Percentiles rank a stretch among this genome's conserved stretches.
Conservation (phyloP, 2,888 invertebrate species). For the Hermodice carunculata region DNA sequence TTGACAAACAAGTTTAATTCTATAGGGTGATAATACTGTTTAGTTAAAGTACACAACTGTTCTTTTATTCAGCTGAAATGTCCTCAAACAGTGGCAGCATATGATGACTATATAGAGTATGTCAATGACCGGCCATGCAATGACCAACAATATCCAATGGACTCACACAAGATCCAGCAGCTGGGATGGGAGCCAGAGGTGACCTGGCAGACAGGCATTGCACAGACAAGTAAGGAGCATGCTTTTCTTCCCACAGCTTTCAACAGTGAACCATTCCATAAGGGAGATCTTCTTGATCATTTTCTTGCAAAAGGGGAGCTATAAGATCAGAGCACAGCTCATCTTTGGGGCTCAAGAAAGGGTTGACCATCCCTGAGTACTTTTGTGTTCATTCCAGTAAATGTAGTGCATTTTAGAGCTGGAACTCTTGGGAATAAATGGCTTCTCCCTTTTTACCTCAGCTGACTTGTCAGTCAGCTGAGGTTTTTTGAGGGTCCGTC, state of each 20-base stretch:
- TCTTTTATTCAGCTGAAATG: slow-evolving; percentile 28
- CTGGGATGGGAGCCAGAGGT: slow-evolving; percentile 48
- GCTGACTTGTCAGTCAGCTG: too few species aligned
- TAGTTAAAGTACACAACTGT: not conserved
- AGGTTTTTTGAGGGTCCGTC: too few species aligned
- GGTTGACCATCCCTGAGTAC: too few species aligned
- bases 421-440: too few species aligned
- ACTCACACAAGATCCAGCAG: slow-evolving; percentile 44
- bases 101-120: slow-evolving; percentile 33
- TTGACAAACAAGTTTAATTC: not conserved
- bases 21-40: too few species aligned
- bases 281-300: not conserved
- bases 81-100: slow-evolving; percentile 18
- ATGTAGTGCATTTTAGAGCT: too few species aligned
- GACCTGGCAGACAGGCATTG: slow-evolving; percentile 48
- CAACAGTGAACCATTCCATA: not conserved
- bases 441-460: too few species aligned
- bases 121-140: slow-evolving; percentile 47
- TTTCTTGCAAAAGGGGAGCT: not conserved
- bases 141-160: slow-evolving; percentile 48
- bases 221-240: slow-evolving; percentile 40
- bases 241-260: not conserved
- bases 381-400: too few species aligned
- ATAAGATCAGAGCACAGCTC: not conserved
- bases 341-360: not conserved